A percentile compares a stretch with the other conserved stretches of the same genome.
These are phyloP conservation scores for Amblyjoppa proteus DNA, from an alignment of 2,888 invertebrate genomes.

Conservation along the genomic window DNA sequence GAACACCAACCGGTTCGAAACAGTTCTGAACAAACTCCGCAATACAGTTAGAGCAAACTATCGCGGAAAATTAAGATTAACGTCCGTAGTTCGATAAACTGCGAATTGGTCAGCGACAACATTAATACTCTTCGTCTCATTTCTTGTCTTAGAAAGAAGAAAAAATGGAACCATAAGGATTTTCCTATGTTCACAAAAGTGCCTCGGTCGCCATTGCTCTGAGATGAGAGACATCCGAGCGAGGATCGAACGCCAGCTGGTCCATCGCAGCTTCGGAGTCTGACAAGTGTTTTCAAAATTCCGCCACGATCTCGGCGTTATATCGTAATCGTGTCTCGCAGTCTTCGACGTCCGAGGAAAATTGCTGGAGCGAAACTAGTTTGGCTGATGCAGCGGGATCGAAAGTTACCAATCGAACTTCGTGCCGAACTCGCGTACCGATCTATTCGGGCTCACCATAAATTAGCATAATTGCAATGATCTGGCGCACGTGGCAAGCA, in stretches of 20 bases:
- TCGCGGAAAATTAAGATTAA: too few species aligned
- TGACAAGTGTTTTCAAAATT: background rate
- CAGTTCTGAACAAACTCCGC: too few species aligned
- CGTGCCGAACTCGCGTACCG: slow-evolving; percentile 4
- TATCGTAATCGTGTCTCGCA: background rate
- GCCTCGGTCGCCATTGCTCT: too few species aligned
- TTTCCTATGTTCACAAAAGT: too few species aligned
- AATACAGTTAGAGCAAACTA: too few species aligned
- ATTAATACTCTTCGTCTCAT: too few species aligned
- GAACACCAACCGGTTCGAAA: too few species aligned
- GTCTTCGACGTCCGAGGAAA: background rate
- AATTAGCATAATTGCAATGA: slow-evolving; percentile 61
- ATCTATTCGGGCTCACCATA: slow-evolving; percentile 5
- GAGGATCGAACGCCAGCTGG: background rate
- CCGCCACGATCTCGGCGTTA: background rate
- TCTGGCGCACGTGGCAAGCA: background rate
- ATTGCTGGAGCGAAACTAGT: slow-evolving; percentile 8
- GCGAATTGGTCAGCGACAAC: too few species aligned
- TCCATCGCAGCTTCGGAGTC: background rate
- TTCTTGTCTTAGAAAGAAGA: too few species aligned
- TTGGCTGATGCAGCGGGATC: slow-evolving; percentile 25
- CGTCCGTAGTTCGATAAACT: too few species aligned
- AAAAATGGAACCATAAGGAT: too few species aligned
- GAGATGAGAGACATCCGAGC: too few species aligned
- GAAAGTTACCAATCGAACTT: slow-evolving; percentile 51